phyloP scores from a whole-genome alignment of 2,888 invertebrate species.

The Drosophila setosimentum region DNA sequence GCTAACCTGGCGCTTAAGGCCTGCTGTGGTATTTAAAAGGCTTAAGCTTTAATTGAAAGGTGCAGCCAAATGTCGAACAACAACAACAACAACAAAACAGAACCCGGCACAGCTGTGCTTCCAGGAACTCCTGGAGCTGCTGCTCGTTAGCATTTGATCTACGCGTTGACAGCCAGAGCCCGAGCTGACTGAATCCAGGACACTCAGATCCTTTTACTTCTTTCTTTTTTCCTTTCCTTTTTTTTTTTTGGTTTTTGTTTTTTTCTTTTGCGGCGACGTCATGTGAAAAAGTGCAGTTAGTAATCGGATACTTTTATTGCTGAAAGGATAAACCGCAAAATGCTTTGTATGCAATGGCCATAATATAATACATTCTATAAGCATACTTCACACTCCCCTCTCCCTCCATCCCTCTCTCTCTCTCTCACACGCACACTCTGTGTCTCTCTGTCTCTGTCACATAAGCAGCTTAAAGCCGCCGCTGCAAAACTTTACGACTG shows the following conservation, averaged over 20 bases:
- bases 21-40: slow-evolving; percentile 59
- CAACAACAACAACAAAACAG: slow-evolving; percentile 29
- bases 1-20: slow-evolving; percentile 49
- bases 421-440: not conserved
- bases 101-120: slow-evolving; percentile 64
- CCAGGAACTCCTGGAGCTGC: slow-evolving; percentile 5
- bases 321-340: slow-evolving; percentile 84
- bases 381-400: slow-evolving; percentile 20
- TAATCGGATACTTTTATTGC: slow-evolving; percentile 85
- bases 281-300: slow-evolving; percentile 81
- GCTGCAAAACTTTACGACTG: slow-evolving; percentile 68
- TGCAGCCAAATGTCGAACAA: slow-evolving; percentile 1
- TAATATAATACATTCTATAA: slow-evolving; percentile 71
- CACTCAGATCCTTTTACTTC: slow-evolving; percentile 3
- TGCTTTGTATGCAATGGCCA: slow-evolving; percentile 66
- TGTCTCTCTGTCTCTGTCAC: slow-evolving; percentile 22
- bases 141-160: slow-evolving; percentile 69
- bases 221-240: not conserved
- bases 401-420: not conserved
- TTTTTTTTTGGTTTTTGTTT: too few species aligned
- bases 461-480: slow-evolving; percentile 73
- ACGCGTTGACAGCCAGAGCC: slow-evolving; percentile 55
- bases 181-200: not conserved
- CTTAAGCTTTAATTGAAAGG: slow-evolving; percentile 77
- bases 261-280: slow-evolving; percentile 4